Percentiles rank a stretch among this genome's conserved stretches.
phyloP scores from a whole-genome alignment of 2,113 vertebrate genomes.

The Melanostigma gelatinosum region DNA sequence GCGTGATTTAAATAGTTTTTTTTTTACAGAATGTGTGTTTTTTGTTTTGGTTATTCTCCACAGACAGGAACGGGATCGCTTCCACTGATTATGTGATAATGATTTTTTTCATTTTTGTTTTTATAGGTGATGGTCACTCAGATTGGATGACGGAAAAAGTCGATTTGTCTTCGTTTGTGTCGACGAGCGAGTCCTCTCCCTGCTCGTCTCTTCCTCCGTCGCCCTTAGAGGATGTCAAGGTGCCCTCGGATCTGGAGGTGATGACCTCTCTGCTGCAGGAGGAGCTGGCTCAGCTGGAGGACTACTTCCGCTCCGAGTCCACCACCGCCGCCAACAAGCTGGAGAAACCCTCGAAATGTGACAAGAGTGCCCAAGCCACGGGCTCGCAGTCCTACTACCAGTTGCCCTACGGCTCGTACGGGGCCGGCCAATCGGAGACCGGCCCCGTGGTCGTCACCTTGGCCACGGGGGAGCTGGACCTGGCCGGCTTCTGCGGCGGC shows the following conservation, averaged over 20 bases:
- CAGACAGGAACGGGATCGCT: constrained; percentile 40
- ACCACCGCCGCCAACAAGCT: constrained; percentile 79
- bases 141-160: constrained; percentile 96
- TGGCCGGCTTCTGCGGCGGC: constrained; percentile 84
- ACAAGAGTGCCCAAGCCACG: constrained; percentile 84
- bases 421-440: constrained; percentile 81
- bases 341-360: constrained; percentile 86
- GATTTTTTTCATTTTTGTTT: constrained; percentile 18
- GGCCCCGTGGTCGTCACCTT: constrained; percentile 86
- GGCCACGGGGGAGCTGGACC: constrained; percentile 87
- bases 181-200: constrained; percentile 84
- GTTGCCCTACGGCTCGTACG: constrained; percentile 82
- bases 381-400: constrained; percentile 85
- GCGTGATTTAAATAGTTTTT: constrained; percentile 41
- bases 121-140: constrained; percentile 88
- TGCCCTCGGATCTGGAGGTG: constrained; percentile 91
- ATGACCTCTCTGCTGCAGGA: constrained; percentile 93
- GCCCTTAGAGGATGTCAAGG: constrained; percentile 84
- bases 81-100: constrained; percentile 37
- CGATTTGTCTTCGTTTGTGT: constrained; percentile 89
- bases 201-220: constrained; percentile 84
- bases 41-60: constrained; percentile 38
- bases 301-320: constrained; percentile 91
- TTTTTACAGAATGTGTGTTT: constrained; percentile 38
- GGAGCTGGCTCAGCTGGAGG: constrained; percentile 94